Conservation (phyloP, 2,113 vertebrate species). For the Marcusenius ussheri region DNA sequence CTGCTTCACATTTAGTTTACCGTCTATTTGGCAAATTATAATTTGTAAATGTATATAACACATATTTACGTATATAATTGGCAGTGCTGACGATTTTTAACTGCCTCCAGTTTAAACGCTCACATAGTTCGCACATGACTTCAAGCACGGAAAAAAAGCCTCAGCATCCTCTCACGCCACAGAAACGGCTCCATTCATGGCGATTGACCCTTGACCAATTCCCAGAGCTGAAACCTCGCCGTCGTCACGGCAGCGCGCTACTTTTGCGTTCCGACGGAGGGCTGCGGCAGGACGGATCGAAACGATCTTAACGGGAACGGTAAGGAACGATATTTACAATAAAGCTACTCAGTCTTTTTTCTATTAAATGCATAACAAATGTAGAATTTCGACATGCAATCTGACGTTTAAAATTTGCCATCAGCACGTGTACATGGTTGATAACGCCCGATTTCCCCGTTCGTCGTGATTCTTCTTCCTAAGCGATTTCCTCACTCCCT, state of each 20-base stretch:
- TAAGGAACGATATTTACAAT: not conserved
- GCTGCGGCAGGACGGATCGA: not conserved
- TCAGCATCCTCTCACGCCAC: conserved; percentile 25
- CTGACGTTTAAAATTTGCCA: not conserved
- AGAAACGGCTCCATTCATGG: conserved; percentile 29
- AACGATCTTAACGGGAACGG: not conserved
- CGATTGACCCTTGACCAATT: conserved; percentile 41
- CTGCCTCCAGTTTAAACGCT: not conserved
- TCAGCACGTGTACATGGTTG: not conserved
- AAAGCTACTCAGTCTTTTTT: not conserved
- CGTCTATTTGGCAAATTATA: not conserved
- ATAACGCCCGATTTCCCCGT: not conserved
- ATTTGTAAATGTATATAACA: not conserved
- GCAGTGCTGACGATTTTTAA: not conserved
- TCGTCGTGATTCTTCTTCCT: not conserved
- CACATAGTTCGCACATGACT: not conserved
- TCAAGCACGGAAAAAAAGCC: not conserved
- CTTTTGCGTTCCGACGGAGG: not conserved
- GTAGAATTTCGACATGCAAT: not conserved
- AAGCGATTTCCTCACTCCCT: not conserved
- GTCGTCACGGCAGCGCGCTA: not conserved
- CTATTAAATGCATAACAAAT: not conserved
- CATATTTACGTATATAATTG: not conserved
- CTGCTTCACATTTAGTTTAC: not conserved
- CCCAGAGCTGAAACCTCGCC: conserved; percentile 28